Conservation (phyloP, 2,113 vertebrate genomes). For the Amazona vittata region DNA sequence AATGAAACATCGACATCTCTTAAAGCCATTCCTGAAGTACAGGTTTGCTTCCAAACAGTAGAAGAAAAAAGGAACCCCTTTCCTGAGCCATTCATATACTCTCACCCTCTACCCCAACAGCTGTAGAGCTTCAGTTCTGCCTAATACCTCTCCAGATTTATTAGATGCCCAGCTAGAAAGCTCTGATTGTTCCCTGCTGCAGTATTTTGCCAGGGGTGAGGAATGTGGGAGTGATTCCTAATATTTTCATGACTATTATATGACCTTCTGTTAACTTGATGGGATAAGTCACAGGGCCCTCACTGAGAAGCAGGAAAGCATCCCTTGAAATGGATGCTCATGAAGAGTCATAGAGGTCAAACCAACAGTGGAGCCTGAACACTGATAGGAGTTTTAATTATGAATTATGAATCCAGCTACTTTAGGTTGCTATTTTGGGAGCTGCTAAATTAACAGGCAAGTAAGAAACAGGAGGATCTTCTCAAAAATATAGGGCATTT, state of each 20-base stretch:
- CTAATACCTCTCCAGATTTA: slow-evolving; percentile 44
- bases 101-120: background rate
- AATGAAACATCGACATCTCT: background rate
- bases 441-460: slow-evolving; percentile 12
- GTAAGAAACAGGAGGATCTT: slow-evolving; percentile 36
- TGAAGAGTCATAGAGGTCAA: slow-evolving; percentile 5
- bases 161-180: slow-evolving; percentile 23
- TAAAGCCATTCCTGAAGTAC: background rate
- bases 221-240: slow-evolving; percentile 42
- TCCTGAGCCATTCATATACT: background rate
- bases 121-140: slow-evolving; percentile 44
- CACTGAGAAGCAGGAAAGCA: background rate
- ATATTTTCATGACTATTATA: slow-evolving; percentile 58
- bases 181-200: slow-evolving; percentile 19
- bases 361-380: background rate
- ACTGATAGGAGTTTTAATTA: background rate
- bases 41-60: background rate
- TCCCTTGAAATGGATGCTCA: background rate
- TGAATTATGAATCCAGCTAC: slow-evolving; percentile 31
- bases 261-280: slow-evolving; percentile 39
- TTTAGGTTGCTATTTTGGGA: slow-evolving; percentile 14
- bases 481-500: slow-evolving; percentile 11
- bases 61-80: background rate
- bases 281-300: background rate
- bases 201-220: slow-evolving; percentile 25